A percentile compares a stretch with the other conserved stretches of the same genome.
phyloP scores from a whole-genome alignment of 2,797 vertebrate species.

The Melanotaenia trifasciata region DNA sequence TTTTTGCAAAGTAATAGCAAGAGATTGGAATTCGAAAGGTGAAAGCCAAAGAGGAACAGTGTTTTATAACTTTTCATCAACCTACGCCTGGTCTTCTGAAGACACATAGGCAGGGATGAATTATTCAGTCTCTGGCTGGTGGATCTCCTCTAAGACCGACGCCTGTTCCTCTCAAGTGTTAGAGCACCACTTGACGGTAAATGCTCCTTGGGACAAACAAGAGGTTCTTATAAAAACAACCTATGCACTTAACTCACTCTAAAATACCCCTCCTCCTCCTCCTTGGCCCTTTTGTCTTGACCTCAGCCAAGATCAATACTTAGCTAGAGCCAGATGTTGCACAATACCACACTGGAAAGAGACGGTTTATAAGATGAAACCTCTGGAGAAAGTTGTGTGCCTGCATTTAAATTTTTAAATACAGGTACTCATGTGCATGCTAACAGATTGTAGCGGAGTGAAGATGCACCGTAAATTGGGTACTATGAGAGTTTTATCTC shows the following conservation, averaged over 20 bases:
- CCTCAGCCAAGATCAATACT: slow-evolving; percentile 76
- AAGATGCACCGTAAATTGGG: slow-evolving; percentile 12
- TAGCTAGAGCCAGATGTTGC: slow-evolving; percentile 75
- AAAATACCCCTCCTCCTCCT: slow-evolving; percentile 9
- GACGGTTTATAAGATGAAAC: slow-evolving; percentile 55
- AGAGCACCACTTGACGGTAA: slow-evolving; percentile 78
- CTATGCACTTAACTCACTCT: slow-evolving; percentile 70
- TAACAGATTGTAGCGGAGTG: slow-evolving; percentile 36
- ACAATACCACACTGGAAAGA: slow-evolving; percentile 61
- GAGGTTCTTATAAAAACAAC: slow-evolving; percentile 75
- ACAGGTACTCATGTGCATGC: slow-evolving; percentile 24
- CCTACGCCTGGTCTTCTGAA: slow-evolving; percentile 53
- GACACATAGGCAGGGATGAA: slow-evolving; percentile 72
- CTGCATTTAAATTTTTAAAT: slow-evolving; percentile 57
- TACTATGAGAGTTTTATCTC: slow-evolving; percentile 19
- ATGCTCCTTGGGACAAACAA: slow-evolving; percentile 75
- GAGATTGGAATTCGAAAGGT: not conserved
- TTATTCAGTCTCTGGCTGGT: slow-evolving; percentile 76
- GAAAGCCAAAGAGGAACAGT: slow-evolving; percentile 29
- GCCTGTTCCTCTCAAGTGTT: slow-evolving; percentile 54
- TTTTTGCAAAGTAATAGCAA: not conserved
- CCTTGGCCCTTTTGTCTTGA: slow-evolving; percentile 49
- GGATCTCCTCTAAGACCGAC: slow-evolving; percentile 58
- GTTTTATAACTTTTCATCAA: slow-evolving; percentile 58
- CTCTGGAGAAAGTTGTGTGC: slow-evolving; percentile 65